phyloP scores from a whole-genome alignment of 2,888 invertebrate species.

The Spicauda simplicius region DNA sequence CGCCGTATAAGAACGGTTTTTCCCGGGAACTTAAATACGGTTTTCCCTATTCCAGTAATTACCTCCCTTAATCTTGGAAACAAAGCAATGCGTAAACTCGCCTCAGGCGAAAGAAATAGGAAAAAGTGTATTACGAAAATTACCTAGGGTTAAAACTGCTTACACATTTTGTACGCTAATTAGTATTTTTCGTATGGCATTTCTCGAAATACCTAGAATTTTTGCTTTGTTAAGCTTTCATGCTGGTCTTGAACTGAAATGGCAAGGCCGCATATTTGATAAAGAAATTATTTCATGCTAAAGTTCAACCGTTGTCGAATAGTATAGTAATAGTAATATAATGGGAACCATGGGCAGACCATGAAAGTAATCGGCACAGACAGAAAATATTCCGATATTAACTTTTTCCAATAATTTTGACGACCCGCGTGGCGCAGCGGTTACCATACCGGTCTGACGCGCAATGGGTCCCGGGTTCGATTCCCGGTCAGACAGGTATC shows the following conservation, averaged over 20 bases:
- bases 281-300: background rate
- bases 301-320: background rate
- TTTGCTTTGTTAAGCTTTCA: slow-evolving; percentile 12
- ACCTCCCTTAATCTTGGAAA: slow-evolving; percentile 20
- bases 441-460: no score
- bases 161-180: slow-evolving; percentile 31
- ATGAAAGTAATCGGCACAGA: background rate
- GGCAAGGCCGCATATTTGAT: slow-evolving; percentile 12
- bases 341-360: background rate
- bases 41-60: slow-evolving; percentile 30
- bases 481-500: no score
- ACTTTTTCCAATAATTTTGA: no score
- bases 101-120: slow-evolving; percentile 20
- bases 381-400: background rate
- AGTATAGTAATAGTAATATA: background rate
- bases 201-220: slow-evolving; percentile 10
- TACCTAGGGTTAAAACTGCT: slow-evolving; percentile 30
- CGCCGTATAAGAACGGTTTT: background rate
- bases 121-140: slow-evolving; percentile 28
- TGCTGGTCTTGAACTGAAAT: slow-evolving; percentile 9
- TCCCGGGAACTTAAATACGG: slow-evolving; percentile 1
- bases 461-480: no score
- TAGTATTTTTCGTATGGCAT: slow-evolving; percentile 29
- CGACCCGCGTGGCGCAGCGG: no score
- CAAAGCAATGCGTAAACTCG: slow-evolving; percentile 25